A percentile compares a stretch with the other conserved stretches of the same genome.
phyloP scores from a whole-genome alignment of 1,140 invertebrate genomes.

The Platorchestia sp. region DNA sequence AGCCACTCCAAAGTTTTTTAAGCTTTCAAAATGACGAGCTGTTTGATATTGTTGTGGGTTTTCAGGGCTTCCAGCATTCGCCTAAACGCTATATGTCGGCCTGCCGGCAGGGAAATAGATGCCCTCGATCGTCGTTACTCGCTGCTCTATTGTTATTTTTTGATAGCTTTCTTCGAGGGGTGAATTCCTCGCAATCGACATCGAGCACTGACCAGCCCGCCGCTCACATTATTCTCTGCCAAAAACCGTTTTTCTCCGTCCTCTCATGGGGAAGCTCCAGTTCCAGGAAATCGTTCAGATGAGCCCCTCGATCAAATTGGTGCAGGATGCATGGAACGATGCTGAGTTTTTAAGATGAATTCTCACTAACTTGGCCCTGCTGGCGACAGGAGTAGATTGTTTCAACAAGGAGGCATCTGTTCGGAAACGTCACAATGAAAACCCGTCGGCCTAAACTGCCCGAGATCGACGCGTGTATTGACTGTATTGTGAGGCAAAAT shows the following conservation, averaged over 20 bases:
- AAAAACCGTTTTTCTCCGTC: neutral
- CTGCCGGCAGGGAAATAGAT: neutral
- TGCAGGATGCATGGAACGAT: neutral
- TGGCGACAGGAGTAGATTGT: neutral
- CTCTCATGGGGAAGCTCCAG: neutral
- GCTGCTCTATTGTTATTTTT: neutral
- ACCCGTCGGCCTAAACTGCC: neutral
- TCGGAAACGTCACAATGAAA: neutral
- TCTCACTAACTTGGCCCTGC: neutral
- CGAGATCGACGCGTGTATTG: neutral
- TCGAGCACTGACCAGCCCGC: neutral
- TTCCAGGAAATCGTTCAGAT: neutral
- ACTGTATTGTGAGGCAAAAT: neutral
- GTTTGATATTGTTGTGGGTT: too few species aligned
- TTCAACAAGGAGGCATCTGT: neutral
- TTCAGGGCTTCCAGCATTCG: neutral
- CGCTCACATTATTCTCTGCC: neutral
- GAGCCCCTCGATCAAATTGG: neutral
- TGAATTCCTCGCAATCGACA: neutral
- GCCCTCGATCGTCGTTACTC: neutral
- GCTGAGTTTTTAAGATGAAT: neutral
- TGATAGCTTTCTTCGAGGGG: neutral
- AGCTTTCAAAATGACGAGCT: neutral
- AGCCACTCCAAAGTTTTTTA: neutral
- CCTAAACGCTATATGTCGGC: neutral